phyloP scores from a whole-genome alignment of 2,888 invertebrate species.

The Caenorhabditis wallacei region DNA sequence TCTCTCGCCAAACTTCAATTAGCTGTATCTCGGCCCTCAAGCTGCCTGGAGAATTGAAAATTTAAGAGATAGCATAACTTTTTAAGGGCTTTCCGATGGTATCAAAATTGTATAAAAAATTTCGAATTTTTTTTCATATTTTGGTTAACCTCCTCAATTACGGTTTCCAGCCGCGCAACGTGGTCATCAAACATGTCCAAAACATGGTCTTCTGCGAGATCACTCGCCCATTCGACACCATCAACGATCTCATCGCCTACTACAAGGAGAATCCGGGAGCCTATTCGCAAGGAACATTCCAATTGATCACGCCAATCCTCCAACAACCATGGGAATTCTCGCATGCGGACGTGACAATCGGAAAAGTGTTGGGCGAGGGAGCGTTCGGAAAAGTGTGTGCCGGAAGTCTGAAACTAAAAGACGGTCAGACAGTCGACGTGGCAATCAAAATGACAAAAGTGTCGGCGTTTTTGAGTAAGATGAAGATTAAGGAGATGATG shows the following conservation, averaged over 20 bases:
- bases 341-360: constrained; percentile 73
- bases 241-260: constrained; percentile 44
- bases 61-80: too few species aligned
- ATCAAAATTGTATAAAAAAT: too few species aligned
- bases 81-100: too few species aligned
- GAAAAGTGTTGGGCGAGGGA: too few species aligned
- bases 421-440: constrained; percentile 29
- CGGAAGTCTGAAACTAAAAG: constrained; percentile 17
- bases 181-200: constrained; percentile 30
- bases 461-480: constrained; percentile 66
- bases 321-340: constrained; percentile 73
- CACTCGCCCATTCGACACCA: constrained; percentile 40
- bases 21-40: too few species aligned
- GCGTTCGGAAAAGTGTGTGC: constrained; percentile 70
- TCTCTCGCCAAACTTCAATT: too few species aligned
- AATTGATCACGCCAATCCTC: constrained; percentile 37
- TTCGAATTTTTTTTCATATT: too few species aligned
- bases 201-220: constrained; percentile 27
- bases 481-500: constrained; percentile 75
- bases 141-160: too few species aligned
- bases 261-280: constrained; percentile 19
- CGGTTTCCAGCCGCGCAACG: constrained; percentile 40
- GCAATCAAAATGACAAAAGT: constrained; percentile 25
- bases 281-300: neutral
- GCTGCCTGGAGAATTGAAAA: too few species aligned